A percentile compares a stretch with the other conserved stretches of the same genome.
phyloP scores from a whole-genome alignment of 2,113 vertebrate genomes.

The Neolamprologus caudopunctatus region DNA sequence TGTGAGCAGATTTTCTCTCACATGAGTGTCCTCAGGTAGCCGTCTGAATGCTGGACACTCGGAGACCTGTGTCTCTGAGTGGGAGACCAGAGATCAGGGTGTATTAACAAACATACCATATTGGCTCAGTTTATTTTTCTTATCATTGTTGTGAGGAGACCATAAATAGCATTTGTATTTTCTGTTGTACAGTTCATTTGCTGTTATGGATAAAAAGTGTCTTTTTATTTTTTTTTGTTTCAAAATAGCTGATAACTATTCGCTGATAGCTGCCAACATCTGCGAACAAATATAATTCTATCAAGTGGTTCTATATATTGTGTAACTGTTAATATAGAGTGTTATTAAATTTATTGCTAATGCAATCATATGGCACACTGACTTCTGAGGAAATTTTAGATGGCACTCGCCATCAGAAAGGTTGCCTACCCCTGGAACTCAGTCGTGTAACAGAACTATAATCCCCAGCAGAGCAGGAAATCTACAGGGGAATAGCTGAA shows the following conservation, averaged over 20 bases:
- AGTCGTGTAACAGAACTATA: not conserved
- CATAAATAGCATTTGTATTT: not conserved
- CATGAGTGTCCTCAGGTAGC: too few species aligned
- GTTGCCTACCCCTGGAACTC: not conserved
- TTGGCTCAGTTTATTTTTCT: not conserved
- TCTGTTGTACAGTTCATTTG: too few species aligned
- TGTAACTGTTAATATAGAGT: not conserved
- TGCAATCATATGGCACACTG: not conserved
- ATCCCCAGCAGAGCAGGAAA: not conserved
- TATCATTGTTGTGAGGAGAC: not conserved
- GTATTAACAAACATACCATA: too few species aligned
- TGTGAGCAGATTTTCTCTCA: too few species aligned
- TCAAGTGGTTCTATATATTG: not conserved
- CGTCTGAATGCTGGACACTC: accelerated
- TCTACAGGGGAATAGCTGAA: not conserved
- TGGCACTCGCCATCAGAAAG: not conserved
- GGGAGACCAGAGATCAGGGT: too few species aligned
- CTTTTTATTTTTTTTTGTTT: not conserved
- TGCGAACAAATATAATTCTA: not conserved
- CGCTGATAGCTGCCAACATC: not conserved
- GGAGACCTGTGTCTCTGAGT: too few species aligned
- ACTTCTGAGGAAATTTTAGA: not conserved
- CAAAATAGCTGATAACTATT: not conserved
- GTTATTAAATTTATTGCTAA: not conserved
- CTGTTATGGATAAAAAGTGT: too few species aligned